Conservation (phyloP, 1,140 invertebrate species). For the Polypedilum vanderplanki region DNA sequence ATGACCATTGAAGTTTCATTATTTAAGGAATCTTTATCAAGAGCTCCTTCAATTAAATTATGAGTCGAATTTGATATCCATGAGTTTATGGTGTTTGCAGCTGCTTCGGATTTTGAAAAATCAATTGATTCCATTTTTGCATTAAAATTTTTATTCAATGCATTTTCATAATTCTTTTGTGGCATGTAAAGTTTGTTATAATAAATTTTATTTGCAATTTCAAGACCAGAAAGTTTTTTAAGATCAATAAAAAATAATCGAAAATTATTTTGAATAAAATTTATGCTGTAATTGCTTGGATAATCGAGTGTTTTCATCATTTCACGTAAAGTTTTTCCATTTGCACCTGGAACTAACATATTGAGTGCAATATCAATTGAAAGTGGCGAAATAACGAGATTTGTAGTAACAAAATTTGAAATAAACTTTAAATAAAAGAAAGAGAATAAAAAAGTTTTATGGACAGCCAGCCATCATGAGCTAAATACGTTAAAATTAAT, state of each 20-base stretch:
- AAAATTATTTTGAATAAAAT: conserved; percentile 37
- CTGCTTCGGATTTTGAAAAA: conserved; percentile 45
- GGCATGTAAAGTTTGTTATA: conserved; percentile 47
- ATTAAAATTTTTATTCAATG: conserved; percentile 47
- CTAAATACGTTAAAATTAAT: too few species aligned
- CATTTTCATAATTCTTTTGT: conserved; percentile 44
- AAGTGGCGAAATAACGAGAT: conserved; percentile 45
- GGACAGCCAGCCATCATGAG: too few species aligned
- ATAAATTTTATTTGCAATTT: conserved; percentile 58
- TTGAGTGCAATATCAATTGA: conserved; percentile 45
- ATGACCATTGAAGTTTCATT: conserved; percentile 56
- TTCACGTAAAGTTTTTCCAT: conserved; percentile 49
- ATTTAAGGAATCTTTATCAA: conserved; percentile 50
- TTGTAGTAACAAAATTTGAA: conserved; percentile 33
- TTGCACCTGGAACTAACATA: conserved; percentile 48
- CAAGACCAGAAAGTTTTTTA: conserved; percentile 42
- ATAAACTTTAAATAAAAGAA: too few species aligned
- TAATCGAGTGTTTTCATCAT: conserved; percentile 45
- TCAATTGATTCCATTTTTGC: conserved; percentile 49
- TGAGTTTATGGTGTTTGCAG: conserved; percentile 54
- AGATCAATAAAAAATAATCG: conserved; percentile 41
- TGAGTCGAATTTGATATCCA: conserved; percentile 70
- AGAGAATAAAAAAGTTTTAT: too few species aligned
- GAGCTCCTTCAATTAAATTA: conserved; percentile 60
- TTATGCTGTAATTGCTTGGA: conserved; percentile 35